Percentiles rank a stretch among this genome's conserved stretches.
phyloP scores from a whole-genome alignment of 2,888 invertebrate species.

The Dasysyrphus albostriatus region DNA sequence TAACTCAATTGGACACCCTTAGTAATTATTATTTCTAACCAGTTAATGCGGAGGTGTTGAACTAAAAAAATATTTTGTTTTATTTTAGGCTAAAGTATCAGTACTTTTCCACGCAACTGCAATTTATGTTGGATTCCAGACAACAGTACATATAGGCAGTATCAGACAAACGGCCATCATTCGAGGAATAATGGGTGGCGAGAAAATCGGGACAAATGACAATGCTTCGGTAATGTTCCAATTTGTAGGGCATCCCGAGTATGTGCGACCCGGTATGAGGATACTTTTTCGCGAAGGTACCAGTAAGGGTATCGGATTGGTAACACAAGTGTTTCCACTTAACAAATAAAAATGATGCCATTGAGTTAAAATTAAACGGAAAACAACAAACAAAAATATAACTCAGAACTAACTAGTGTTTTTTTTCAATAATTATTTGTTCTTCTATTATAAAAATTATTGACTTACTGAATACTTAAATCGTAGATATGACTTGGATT shows the following conservation, averaged over 20 bases:
- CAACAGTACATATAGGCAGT: constrained; percentile 97
- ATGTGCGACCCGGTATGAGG: constrained; percentile 90
- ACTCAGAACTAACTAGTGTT: constrained; percentile 24
- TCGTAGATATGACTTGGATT: constrained; percentile 45
- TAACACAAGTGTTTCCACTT: constrained; percentile 90
- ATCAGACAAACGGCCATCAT: constrained; percentile 98
- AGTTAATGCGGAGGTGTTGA: no score
- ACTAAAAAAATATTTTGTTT: constrained; percentile 8
- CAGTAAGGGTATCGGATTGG: constrained; percentile 94
- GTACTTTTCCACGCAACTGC: constrained; percentile 95
- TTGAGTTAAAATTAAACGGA: background rate
- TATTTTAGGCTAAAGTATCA: constrained; percentile 93
- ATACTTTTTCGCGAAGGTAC: constrained; percentile 93
- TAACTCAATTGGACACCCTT: no score
- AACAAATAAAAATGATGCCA: constrained; percentile 78
- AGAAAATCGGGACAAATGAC: constrained; percentile 89
- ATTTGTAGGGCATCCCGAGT: constrained; percentile 95
- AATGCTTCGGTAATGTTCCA: constrained; percentile 94
- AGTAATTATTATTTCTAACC: no score
- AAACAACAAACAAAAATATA: constrained; percentile 14
- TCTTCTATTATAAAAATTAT: constrained; percentile 25
- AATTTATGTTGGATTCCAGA: constrained; percentile 93
- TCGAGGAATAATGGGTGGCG: constrained; percentile 87
- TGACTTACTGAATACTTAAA: constrained; percentile 6
- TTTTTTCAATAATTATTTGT: constrained; percentile 29